phyloP scores from a whole-genome alignment of 2,888 invertebrate species.

The Meiosimyza platycephala region DNA sequence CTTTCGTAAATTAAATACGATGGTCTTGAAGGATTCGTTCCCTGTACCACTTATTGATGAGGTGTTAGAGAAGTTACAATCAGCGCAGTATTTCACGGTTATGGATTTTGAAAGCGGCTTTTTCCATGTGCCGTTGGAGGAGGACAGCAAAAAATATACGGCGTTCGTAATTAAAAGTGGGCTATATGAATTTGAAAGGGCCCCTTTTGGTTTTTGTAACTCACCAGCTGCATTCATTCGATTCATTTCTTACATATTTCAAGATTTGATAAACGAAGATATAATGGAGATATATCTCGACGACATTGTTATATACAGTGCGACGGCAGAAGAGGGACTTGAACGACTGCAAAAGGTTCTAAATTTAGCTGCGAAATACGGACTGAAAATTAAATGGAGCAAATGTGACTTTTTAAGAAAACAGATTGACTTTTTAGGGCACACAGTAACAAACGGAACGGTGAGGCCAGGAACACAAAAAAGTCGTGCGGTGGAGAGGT shows the following conservation, averaged over 20 bases:
- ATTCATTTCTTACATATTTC: conserved; percentile 40
- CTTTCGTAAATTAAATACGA: conserved; percentile 59
- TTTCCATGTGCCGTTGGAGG: conserved; percentile 40
- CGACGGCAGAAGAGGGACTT: conserved; percentile 34
- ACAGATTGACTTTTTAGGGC: conserved; percentile 37
- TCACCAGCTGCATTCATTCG: conserved; percentile 39
- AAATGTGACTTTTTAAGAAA: conserved; percentile 39
- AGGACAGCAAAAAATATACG: conserved; percentile 32
- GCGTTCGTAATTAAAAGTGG: conserved; percentile 39
- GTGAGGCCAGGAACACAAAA: conserved; percentile 33
- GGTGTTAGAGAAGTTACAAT: conserved; percentile 38
- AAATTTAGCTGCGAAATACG: conserved; percentile 20
- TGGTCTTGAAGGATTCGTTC: conserved; percentile 56
- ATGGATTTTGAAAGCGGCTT: conserved; percentile 42
- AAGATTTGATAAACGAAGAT: conserved; percentile 33
- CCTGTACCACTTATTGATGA: conserved; percentile 49
- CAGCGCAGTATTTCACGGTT: conserved; percentile 35
- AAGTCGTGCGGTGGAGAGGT: conserved; percentile 31
- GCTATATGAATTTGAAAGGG: conserved; percentile 41
- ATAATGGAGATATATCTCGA: conserved; percentile 43
- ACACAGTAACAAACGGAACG: conserved; percentile 28
- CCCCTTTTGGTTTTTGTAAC: conserved; percentile 40
- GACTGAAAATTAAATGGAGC: conserved; percentile 24
- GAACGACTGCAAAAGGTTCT: conserved; percentile 29
- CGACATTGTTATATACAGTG: conserved; percentile 40